Evolutionary conservation across 2,888 invertebrate genomes (phyloP), one percentile per base, ranked within the genome.

Genomic region (Standfussiana lucernea): DNA sequence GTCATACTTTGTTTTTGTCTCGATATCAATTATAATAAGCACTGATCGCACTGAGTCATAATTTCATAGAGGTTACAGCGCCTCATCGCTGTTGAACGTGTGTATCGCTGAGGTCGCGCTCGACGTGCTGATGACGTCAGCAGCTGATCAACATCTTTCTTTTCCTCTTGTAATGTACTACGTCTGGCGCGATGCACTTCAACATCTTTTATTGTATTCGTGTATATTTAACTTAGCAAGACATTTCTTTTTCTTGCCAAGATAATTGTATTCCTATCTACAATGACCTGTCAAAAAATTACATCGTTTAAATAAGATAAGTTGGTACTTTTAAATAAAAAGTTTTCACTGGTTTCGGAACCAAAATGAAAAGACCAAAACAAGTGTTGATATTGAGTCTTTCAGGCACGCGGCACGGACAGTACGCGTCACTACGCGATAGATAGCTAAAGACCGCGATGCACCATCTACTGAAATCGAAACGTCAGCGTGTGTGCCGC

Each of bases 101-200:
- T 8, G 6, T 15, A 15, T 28, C 56, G 56, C 56, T 28, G 56
- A 56, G 59, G 24, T 8, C 13, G 45, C 66, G 11, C 45, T n/a
- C 53, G 18, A 18, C 13, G 32, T 13, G 47, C 42, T 6, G 24
- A 6, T n/a, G 69, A 79, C 56, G 56, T 79, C 76, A 59, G 28
- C 47, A 21, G 32, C n/a, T 37, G 21, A 47, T 35, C 32, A 3
- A 24, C n/a, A 56, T 35, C 28, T 72, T 40, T 32, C n/a, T 42
- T 50, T 77, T 21, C 53, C 42, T 11, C 56, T 28, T 53, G 21
- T 53, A 53, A n/a, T 56, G 53, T 56, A 28, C 56, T n/a, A 1
- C 45, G 28, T 11, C 21, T 5, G 75, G n/a, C 68, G 56, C 56
- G 45, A 6, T 64, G 53, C 70, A 59, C 35, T 61, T 18, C 18